phyloP scores from a whole-genome alignment of 2,888 invertebrate genomes.

The Camptogramma bilineatum region DNA sequence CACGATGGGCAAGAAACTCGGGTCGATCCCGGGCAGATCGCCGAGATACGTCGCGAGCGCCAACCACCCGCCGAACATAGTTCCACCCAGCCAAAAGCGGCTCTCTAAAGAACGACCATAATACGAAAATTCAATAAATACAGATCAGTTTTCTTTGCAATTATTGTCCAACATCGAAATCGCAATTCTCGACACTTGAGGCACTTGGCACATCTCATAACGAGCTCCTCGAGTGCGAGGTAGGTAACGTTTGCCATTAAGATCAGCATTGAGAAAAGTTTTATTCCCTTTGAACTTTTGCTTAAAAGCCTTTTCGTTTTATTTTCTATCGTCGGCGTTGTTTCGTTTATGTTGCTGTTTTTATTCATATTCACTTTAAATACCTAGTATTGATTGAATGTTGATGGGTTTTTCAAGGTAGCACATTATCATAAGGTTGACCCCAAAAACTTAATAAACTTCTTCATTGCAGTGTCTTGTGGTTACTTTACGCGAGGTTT shows the following conservation, averaged over 20 bases:
- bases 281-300: constrained; percentile 57
- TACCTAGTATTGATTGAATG: constrained; percentile 14
- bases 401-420: not conserved
- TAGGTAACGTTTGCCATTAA: constrained; percentile 64
- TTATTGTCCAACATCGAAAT: constrained; percentile 55
- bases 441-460: not conserved
- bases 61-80: constrained; percentile 47
- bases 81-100: constrained; percentile 32
- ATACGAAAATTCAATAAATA: constrained; percentile 44
- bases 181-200: constrained; percentile 65
- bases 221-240: constrained; percentile 59
- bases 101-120: constrained; percentile 38
- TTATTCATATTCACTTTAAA: constrained; percentile 23
- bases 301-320: constrained; percentile 47
- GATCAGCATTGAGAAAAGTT: constrained; percentile 53
- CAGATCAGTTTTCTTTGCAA: constrained; percentile 41
- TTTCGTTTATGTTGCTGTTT: constrained; percentile 34
- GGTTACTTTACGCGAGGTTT: constrained; percentile 26
- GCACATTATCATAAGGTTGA: not conserved
- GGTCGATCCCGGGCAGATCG: constrained; percentile 70
- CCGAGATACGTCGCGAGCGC: constrained; percentile 69
- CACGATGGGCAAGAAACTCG: constrained; percentile 60
- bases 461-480: constrained; percentile 11
- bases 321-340: constrained; percentile 40
- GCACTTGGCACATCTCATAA: constrained; percentile 68